Conservation (phyloP, 1,140 invertebrate genomes). For the Arion vulgaris region DNA sequence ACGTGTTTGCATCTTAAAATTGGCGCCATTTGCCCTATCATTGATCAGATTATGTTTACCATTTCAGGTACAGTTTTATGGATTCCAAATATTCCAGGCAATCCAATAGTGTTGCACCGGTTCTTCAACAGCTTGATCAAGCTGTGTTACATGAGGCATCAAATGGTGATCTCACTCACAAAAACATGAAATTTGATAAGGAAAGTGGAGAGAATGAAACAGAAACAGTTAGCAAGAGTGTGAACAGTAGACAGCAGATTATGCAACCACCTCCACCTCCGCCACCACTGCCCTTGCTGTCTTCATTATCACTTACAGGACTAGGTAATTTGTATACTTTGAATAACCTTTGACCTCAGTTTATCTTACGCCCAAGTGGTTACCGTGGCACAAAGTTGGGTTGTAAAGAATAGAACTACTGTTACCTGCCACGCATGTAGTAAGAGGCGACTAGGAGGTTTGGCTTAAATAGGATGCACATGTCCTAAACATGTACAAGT, state of each 20-base stretch:
- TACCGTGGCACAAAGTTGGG: too few relatives aligned
- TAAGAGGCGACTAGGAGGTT: too few relatives aligned
- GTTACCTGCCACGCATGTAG: too few relatives aligned
- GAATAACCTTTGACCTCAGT: too few relatives aligned
- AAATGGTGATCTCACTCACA: slow-evolving; percentile 37
- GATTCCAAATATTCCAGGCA: slow-evolving; percentile 53
- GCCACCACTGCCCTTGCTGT: slow-evolving; percentile 59
- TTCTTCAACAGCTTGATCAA: slow-evolving; percentile 66
- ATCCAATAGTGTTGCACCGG: slow-evolving; percentile 54
- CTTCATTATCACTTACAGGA: slow-evolving; percentile 29
- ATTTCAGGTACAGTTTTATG: slow-evolving; percentile 25
- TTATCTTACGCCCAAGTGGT: too few relatives aligned
- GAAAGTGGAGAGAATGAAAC: neutral
- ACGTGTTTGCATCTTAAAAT: too few relatives aligned
- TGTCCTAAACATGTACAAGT: too few relatives aligned
- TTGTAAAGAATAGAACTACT: too few relatives aligned
- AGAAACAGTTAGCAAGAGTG: neutral
- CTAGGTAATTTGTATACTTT: too few relatives aligned
- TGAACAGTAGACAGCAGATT: neutral
- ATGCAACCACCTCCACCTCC: slow-evolving; percentile 52
- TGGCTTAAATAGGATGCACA: too few relatives aligned
- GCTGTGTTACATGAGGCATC: slow-evolving; percentile 62
- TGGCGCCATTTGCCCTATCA: too few relatives aligned
- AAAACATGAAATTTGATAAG: neutral
- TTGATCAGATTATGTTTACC: neutral